Evolutionary conservation across 2,113 vertebrate species (phyloP), one percentile per base, ranked within the genome.

Genomic region (Scatophagus argus): DNA sequence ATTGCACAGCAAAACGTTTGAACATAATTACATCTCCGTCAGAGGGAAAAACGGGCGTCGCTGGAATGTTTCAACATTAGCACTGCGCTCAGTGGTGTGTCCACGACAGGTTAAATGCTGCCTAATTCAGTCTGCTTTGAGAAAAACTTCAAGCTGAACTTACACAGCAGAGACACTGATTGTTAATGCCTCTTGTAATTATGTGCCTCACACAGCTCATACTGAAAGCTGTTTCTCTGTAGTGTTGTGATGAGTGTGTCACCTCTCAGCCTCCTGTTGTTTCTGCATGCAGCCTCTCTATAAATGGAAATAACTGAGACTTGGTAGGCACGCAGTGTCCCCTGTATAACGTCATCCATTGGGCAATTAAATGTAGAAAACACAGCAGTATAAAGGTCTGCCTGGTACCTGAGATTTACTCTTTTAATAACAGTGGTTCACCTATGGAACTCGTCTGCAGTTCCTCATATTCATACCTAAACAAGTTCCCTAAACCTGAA

Each of bases 261-360:
- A 36, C 25, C 52, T 62, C 14, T 34, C 36, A 49, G 59, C 54
- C 54, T 62, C 64, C 23, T 27, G 29, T 43, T 69, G 63, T 54
- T 47, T 32, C 51, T 66, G 47, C 70, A 56, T 60, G 36, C 47
- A 66, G 66, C 16, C 23, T 36, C 34, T 52, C 56, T 56, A 70
- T 59, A 64, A 58, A 77, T 73, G 38, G 12, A 62, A 65, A 72
- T 58, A 51, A 76, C 74, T 44, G 3, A 70, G 25, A 54, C 60
- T 56, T 46, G n/a, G 4, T 34, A 32, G 29, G 43, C 17, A 29
- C 38, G 21, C 13, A 36, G 44, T 44, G 41, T 72, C 31, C 17
- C 16, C 21, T n/a, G 3, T 34, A 41, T 27, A 47, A 43, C 60
- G 39, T 12, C 21, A 64, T 38, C 60, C 43, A n/a, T 25, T 16